Evolutionary conservation across 2,113 vertebrate genomes (phyloP).

Genomic region (Diphyllodes magnificus): DNA sequence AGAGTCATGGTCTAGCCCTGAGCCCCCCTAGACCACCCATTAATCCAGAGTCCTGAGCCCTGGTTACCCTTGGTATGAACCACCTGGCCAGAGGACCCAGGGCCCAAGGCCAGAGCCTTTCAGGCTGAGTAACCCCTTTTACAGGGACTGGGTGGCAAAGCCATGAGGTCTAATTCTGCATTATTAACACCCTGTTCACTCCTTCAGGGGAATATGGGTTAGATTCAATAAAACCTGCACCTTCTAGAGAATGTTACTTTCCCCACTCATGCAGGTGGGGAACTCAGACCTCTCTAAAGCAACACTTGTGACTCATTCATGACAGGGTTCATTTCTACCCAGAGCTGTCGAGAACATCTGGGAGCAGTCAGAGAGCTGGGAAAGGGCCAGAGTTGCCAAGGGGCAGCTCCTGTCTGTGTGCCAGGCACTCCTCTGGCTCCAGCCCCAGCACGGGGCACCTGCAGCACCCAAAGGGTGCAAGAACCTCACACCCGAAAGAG

Average conservation of each 20-base stretch:
- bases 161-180: background rate
- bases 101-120: background rate
- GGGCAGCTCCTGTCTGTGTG: background rate
- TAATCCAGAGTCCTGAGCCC: background rate
- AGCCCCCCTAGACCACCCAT: background rate
- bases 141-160: background rate
- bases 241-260: background rate
- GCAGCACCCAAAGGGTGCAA: background rate
- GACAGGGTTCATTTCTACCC: background rate
- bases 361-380: background rate
- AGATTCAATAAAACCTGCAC: background rate
- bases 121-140: background rate
- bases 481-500: background rate
- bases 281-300: background rate
- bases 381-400: background rate
- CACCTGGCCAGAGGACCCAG: background rate
- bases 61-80: background rate
- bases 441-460: background rate
- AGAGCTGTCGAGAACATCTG: rapidly evolving
- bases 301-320: background rate
- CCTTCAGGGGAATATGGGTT: background rate
- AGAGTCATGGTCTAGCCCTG: background rate
- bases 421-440: background rate
- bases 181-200: rapidly evolving
- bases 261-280: background rate